Conservation (phyloP, 2,797 vertebrate genomes). For the Harpagifer antarcticus region DNA sequence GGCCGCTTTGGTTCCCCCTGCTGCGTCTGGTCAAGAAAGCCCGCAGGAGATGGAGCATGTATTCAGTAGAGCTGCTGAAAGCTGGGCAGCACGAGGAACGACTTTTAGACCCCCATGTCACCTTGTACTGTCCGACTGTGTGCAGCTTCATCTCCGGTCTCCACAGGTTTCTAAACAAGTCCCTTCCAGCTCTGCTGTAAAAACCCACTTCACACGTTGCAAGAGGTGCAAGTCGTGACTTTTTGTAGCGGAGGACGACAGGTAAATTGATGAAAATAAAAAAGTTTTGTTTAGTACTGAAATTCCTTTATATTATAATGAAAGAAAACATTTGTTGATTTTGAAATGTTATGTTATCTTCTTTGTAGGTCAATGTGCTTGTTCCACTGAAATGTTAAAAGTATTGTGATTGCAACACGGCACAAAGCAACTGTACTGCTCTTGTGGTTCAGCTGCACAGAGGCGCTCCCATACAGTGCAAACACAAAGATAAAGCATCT, state of each 20-base stretch:
- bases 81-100: conserved; percentile 49
- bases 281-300: neutral
- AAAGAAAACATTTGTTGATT: neutral
- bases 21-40: conserved; percentile 45
- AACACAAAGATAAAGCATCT: conserved; percentile 56
- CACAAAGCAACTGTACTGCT: conserved; percentile 9
- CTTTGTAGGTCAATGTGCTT: neutral
- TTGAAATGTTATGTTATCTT: neutral
- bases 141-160: conserved; percentile 59
- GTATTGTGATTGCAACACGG: conserved; percentile 3
- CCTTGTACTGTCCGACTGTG: conserved; percentile 61
- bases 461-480: conserved; percentile 25
- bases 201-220: conserved; percentile 78
- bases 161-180: conserved; percentile 65
- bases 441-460: conserved; percentile 27
- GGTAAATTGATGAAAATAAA: conserved; percentile 4
- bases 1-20: neutral
- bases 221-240: conserved; percentile 59
- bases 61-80: conserved; percentile 66
- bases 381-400: conserved; percentile 31
- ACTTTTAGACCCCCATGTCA: conserved; percentile 66
- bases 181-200: conserved; percentile 64
- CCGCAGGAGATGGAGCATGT: conserved; percentile 56
- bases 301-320: conserved; percentile 11
- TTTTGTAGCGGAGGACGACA: conserved; percentile 32